These are phyloP conservation scores for Oryctes rhinoceros DNA, from an alignment of 1,140 invertebrate genomes.

Conservation along the genomic window DNA sequence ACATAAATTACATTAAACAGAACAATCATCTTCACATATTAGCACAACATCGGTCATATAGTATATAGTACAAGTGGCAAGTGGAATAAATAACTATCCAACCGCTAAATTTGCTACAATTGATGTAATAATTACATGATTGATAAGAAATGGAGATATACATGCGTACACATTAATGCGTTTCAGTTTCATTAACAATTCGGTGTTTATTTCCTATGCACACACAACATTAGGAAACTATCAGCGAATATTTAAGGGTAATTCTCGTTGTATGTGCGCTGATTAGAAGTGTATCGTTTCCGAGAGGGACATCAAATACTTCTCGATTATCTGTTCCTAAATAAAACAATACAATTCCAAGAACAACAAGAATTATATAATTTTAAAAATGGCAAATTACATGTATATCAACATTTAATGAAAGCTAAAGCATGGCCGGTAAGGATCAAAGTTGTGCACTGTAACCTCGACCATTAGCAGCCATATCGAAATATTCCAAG, in stretches of 20 bases:
- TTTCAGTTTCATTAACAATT: constrained; percentile 44
- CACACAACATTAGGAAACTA: constrained; percentile 47
- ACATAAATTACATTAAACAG: constrained; percentile 56
- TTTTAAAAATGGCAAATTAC: neutral
- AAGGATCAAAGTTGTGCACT: constrained; percentile 47
- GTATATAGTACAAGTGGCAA: constrained; percentile 54
- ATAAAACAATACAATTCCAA: neutral
- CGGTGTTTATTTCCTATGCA: constrained; percentile 50
- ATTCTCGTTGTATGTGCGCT: neutral
- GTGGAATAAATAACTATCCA: constrained; percentile 56
- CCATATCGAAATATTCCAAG: constrained; percentile 40
- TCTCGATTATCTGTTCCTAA: constrained; percentile 28
- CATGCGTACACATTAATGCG: neutral
- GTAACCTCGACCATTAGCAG: constrained; percentile 43
- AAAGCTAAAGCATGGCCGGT: constrained; percentile 41
- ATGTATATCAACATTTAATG: constrained; percentile 37
- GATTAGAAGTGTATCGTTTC: neutral
- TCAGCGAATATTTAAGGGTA: constrained; percentile 48
- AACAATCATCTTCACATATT: constrained; percentile 49
- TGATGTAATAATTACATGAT: constrained; percentile 43
- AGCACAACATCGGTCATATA: constrained; percentile 54
- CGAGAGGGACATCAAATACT: constrained; percentile 23
- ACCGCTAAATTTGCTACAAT: constrained; percentile 48
- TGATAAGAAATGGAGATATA: constrained; percentile 6
- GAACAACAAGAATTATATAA: constrained; percentile 19